Conservation (phyloP, 2,797 vertebrate species). For the Rachycentron canadum region DNA sequence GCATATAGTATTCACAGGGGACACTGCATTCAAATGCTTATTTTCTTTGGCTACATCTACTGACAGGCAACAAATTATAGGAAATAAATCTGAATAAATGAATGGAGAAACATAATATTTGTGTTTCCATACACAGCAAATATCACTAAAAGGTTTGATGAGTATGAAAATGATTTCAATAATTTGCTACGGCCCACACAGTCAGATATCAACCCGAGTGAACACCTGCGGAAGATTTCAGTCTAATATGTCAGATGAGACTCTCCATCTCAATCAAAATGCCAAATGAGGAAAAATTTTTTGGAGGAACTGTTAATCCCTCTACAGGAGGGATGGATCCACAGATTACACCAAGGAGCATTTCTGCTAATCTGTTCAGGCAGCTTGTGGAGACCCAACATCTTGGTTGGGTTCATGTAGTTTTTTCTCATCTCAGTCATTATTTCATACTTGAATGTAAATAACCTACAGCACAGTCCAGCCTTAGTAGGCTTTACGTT, state of each 20-base stretch:
- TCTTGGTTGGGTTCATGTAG: no score
- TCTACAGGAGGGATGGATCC: not conserved
- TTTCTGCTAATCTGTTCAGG: constrained; percentile 7
- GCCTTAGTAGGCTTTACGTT: no score
- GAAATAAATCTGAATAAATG: not conserved
- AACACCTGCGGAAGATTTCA: constrained; percentile 21
- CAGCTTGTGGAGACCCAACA: not conserved
- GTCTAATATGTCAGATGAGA: not conserved
- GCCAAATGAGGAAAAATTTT: constrained; percentile 1
- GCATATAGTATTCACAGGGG: not conserved
- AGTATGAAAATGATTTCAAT: not conserved
- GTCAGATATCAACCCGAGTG: constrained; percentile 7
- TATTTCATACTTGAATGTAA: no score
- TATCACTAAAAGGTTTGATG: not conserved
- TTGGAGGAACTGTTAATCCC: not conserved
- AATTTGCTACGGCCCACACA: not conserved
- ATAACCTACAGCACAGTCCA: no score
- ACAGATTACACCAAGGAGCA: not conserved
- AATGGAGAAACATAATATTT: constrained; percentile 1
- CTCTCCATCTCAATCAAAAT: constrained; percentile 15
- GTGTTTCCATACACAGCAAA: not conserved
- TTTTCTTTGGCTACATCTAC: not conserved
- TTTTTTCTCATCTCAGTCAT: not conserved
- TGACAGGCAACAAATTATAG: not conserved
- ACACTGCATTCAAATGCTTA: not conserved